phyloP scores from a whole-genome alignment of 2,113 vertebrate genomes.

The Epinephelus lanceolatus region DNA sequence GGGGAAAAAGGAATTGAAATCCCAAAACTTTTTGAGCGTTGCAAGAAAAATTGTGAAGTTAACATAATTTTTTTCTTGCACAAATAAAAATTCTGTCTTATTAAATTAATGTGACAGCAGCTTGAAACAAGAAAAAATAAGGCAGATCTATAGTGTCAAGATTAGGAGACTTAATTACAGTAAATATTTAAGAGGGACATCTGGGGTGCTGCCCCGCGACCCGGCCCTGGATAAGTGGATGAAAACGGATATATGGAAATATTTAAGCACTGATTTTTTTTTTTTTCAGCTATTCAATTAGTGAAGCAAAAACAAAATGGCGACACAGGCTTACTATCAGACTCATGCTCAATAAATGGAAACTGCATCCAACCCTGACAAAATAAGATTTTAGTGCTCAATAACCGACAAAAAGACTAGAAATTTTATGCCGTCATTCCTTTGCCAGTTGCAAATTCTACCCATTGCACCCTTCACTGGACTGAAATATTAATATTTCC shows the following conservation, averaged over 20 bases:
- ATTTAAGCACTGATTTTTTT: too few species aligned
- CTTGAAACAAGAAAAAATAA: not conserved
- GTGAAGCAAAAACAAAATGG: not conserved
- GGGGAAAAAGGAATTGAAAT: not conserved
- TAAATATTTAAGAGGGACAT: not conserved
- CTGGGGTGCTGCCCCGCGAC: too few species aligned
- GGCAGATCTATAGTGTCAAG: not conserved
- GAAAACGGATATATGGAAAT: too few species aligned
- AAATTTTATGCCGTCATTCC: not conserved
- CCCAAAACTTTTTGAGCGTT: not conserved
- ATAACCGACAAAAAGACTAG: not conserved
- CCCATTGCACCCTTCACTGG: not conserved
- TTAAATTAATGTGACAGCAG: not conserved
- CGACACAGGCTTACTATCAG: not conserved
- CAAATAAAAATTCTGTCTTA: not conserved
- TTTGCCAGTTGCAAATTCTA: not conserved
- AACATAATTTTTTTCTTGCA: too few species aligned
- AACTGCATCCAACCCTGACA: not conserved
- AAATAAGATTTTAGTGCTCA: not conserved
- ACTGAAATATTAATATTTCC: constrained; percentile 19
- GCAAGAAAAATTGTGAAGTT: not conserved
- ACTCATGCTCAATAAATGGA: not conserved
- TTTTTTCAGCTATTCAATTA: not conserved
- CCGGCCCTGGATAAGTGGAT: too few species aligned
- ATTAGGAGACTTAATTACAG: not conserved